Conservation (phyloP, 2,888 invertebrate species). For the Tachystola acroxantha region DNA sequence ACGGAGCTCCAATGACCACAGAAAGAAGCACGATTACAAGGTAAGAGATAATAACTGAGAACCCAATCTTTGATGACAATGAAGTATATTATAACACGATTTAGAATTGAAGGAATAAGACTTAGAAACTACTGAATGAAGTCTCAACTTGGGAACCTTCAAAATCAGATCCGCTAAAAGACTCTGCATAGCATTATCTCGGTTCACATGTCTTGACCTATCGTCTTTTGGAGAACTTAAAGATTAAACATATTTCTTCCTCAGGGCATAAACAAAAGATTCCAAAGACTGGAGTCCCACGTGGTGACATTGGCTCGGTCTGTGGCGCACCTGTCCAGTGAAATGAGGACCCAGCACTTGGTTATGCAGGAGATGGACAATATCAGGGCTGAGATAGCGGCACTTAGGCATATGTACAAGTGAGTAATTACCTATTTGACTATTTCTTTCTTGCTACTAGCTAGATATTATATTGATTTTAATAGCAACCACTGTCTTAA, state of each 20-base stretch:
- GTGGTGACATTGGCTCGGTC: conserved; percentile 93
- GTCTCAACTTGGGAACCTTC: too few relatives aligned
- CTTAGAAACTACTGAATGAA: too few relatives aligned
- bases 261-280: conserved; percentile 89
- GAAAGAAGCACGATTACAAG: conserved; percentile 86
- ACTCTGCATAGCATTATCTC: too few relatives aligned
- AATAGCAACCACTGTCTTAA: too few relatives aligned
- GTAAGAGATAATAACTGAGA: conserved; percentile 42
- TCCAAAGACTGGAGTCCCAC: conserved; percentile 93
- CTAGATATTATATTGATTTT: too few relatives aligned
- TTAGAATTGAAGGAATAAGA: too few relatives aligned
- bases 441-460: too few relatives aligned
- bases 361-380: conserved; percentile 94
- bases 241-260: neutral
- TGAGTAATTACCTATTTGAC: conserved; percentile 24
- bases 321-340: conserved; percentile 93
- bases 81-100: too few relatives aligned
- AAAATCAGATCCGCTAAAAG: too few relatives aligned
- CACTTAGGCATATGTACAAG: conserved; percentile 83
- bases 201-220: too few relatives aligned
- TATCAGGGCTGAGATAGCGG: conserved; percentile 88
- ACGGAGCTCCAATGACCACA: conserved; percentile 80
- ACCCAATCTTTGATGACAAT: too few relatives aligned
- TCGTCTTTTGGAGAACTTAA: too few relatives aligned
- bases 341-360: conserved; percentile 93